Evolutionary conservation across 1,140 invertebrate genomes (phyloP), one percentile per base, ranked within the genome.

Genomic region (Sinella curviseta): DNA sequence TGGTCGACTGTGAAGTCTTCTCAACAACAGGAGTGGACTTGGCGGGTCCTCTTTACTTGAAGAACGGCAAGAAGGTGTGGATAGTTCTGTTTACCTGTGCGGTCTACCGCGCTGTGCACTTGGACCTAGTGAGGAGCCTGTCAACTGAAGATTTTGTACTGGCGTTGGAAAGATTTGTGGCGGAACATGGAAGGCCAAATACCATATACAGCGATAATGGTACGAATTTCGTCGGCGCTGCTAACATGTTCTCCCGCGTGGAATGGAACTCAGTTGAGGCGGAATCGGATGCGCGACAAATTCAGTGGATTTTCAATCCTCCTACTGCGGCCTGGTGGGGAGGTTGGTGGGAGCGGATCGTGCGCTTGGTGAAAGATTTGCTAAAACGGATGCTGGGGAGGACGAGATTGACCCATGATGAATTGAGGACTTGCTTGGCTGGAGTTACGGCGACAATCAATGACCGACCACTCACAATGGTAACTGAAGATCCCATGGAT

Each of bases 41-140:
- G 34, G 85, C 86, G 2, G 85, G 85, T 0, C 85, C 85, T 4
- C 31, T 87, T 1, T 82, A 65, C 55, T 34, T 86, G 14, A 85
- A 84, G 74, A 80, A 81, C n/a, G 79, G 65, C 8, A 33, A n/a
- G n/a, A 70, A 70, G 24, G 65, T n/a, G 31, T 70, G 65, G 65
- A 8, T 70, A 1, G 31, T 70, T 2, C 12, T 70, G 12, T 70
- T 8, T n/a, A 70, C 65, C 26, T 70, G 65, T 70, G 65, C 65
- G 8, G 3, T 30, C 1, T 70, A 70, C n/a, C 26, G 65, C 2
- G 65, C 65, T 31, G 65, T 70, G 12, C n/a, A 31, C 24, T n/a
- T 70, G 26, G 65, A 33, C 30, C 2, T 70, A 8, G 65, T 70
- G 28, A 70, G 26, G 4, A 70, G 65, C n/a, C 30, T 70, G 31